These are phyloP conservation scores for Drosophila arizonae DNA, from an alignment of 1,140 invertebrate species.

Conservation along the genomic window DNA sequence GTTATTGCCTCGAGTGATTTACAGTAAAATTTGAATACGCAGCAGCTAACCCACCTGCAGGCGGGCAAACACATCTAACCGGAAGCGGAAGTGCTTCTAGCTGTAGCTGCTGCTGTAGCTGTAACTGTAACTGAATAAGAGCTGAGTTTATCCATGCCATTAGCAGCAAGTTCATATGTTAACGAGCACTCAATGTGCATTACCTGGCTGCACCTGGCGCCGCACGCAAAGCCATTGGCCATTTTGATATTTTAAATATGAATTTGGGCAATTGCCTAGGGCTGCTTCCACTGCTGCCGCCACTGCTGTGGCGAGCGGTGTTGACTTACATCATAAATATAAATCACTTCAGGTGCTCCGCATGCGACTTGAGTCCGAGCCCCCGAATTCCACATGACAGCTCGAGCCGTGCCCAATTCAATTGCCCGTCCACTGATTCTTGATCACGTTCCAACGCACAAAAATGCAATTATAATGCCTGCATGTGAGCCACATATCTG, in stretches of 20 bases:
- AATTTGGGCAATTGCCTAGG: background rate
- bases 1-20: conserved; percentile 41
- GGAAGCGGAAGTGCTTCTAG: conserved; percentile 40
- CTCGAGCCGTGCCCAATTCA: conserved; percentile 37
- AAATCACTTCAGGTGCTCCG: conserved; percentile 24
- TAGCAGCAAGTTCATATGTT: background rate
- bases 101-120: conserved; percentile 21
- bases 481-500: background rate
- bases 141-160: background rate
- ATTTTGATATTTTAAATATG: background rate
- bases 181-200: conserved; percentile 32
- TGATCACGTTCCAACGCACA: conserved; percentile 31
- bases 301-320: too few relatives aligned
- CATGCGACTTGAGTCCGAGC: background rate
- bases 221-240: background rate
- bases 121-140: background rate
- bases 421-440: conserved; percentile 7
- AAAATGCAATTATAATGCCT: conserved; percentile 65
- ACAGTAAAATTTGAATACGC: conserved; percentile 41
- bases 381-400: background rate
- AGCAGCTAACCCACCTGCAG: conserved; percentile 15
- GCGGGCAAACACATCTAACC: conserved; percentile 21
- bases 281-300: too few relatives aligned
- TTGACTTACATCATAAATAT: background rate
- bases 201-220: conserved; percentile 12